Evolutionary conservation across 30 jellyfish, hydroid and myxozoan genomes (phyloP).

Genomic region (Aurelia aurita complex sp. Pacific): DNA sequence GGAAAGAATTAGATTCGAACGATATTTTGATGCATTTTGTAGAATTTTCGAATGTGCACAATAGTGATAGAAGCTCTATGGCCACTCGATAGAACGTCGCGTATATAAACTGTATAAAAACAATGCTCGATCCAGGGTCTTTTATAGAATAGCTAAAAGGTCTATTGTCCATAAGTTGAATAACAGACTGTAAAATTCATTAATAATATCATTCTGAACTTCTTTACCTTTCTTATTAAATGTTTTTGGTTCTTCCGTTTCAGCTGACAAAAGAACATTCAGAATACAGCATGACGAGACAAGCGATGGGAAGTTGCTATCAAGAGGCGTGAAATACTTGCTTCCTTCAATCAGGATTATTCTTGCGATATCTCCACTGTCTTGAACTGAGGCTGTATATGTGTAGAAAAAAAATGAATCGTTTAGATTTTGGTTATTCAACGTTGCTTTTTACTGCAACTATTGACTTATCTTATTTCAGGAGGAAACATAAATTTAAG

Average conservation of each 20-base stretch:
- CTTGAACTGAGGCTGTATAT: conserved; percentile 48
- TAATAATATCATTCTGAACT: background rate
- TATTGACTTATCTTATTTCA: too few relatives aligned
- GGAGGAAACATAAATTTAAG: too few relatives aligned
- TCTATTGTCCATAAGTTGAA: too few relatives aligned
- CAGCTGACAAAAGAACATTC: conserved; percentile 34
- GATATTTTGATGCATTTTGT: too few relatives aligned
- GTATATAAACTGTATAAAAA: too few relatives aligned
- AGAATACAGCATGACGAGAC: conserved; percentile 57
- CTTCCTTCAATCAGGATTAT: conserved; percentile 47
- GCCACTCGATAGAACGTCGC: too few relatives aligned
- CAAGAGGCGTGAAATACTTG: conserved; percentile 49
- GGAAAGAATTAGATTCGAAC: too few relatives aligned
- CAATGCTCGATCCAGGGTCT: too few relatives aligned
- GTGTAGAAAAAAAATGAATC: background rate
- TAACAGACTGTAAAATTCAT: background rate
- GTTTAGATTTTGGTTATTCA: background rate
- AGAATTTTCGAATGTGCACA: too few relatives aligned
- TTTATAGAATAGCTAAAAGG: too few relatives aligned
- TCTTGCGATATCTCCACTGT: conserved; percentile 45
- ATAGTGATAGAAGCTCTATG: too few relatives aligned
- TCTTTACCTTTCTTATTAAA: conserved; percentile 11
- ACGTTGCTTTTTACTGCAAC: too few relatives aligned
- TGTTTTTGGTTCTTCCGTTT: background rate
- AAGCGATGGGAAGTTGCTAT: conserved; percentile 54